These are phyloP conservation scores for Caenorhabditis parvicauda DNA, from an alignment of 2,888 invertebrate genomes.

Conservation along the genomic window DNA sequence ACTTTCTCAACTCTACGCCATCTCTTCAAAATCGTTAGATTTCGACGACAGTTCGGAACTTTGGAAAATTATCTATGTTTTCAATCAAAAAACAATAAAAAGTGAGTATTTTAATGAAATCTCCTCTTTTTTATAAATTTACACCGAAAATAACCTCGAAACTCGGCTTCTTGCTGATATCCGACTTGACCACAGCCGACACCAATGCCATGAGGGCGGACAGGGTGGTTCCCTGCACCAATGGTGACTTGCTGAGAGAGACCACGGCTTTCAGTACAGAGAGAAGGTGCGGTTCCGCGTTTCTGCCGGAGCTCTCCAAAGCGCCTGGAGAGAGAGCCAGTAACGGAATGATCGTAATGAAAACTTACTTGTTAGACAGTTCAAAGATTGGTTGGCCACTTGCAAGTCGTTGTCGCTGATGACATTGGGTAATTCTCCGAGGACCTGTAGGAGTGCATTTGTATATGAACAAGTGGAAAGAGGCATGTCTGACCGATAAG, in stretches of 20 bases:
- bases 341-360: too few species aligned
- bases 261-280: conserved; percentile 71
- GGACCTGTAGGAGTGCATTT: too few species aligned
- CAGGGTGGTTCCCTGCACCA: conserved; percentile 79
- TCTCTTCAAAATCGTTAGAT: too few species aligned
- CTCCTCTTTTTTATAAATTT: background rate
- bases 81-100: background rate
- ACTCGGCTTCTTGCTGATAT: conserved; percentile 71
- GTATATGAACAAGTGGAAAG: too few species aligned
- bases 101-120: too few species aligned
- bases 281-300: conserved; percentile 54
- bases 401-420: conserved; percentile 91
- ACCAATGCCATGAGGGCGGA: conserved; percentile 88
- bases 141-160: conserved; percentile 46
- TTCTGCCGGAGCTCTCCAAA: conserved; percentile 10
- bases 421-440: conserved; percentile 84
- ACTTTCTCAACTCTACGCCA: too few species aligned
- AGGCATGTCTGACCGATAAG: too few species aligned
- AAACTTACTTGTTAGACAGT: conserved; percentile 29
- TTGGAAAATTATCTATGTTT: too few species aligned
- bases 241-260: conserved; percentile 31
- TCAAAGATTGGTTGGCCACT: conserved; percentile 76
- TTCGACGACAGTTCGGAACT: background rate
- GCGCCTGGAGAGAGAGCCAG: conserved; percentile 22
- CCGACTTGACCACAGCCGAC: conserved; percentile 77